Evolutionary conservation across 2,888 invertebrate genomes (phyloP), one percentile per base, ranked within the genome.

Genomic region (Neria commutata): DNA sequence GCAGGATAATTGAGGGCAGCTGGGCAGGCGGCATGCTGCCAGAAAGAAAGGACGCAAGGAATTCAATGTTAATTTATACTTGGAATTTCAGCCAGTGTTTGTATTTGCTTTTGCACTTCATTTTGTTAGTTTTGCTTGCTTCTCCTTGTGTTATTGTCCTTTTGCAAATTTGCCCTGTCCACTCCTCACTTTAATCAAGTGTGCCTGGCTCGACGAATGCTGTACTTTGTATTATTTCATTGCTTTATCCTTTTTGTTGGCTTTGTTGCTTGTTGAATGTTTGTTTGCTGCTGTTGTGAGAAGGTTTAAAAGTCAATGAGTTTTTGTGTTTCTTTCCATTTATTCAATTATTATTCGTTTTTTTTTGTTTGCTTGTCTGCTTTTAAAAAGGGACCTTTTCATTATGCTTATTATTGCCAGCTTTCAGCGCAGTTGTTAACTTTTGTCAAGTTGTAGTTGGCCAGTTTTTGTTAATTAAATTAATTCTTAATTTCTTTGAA

Each of bases 1-100:
- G n/a, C 42, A 37, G 21, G 4, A 42, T 42, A 21, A 42, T n/a
- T n/a, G n/a, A n/a, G n/a, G n/a, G n/a, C n/a, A n/a, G n/a, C n/a
- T n/a, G n/a, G n/a, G n/a, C n/a, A n/a, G n/a, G n/a, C n/a, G n/a
- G n/a, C n/a, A n/a, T n/a, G 4, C 23, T n/a, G 2, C 24, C 25
- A 16, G 26, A 52, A 37, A 25, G 33, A 54, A 50, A 40, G 37
- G 56, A 55, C 34, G 49, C 54, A 60, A 62, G 52, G 54, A 62
- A 62, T 63, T 62, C 63, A 66, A 62, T 66, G 63, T 61, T 66
- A 65, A 62, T 63, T 65, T 65, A 52, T 58, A 62, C 65, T 62
- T 62, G 59, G 64, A 64, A 49, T 59, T 56, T 16, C 45, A 52
- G n/a, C 34, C 21, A 33, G 46, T 58, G 17, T n/a, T 50, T 59